These are phyloP conservation scores for Circaetus cinerascens DNA, from an alignment of 2,113 vertebrate genomes.

Conservation along the genomic window DNA sequence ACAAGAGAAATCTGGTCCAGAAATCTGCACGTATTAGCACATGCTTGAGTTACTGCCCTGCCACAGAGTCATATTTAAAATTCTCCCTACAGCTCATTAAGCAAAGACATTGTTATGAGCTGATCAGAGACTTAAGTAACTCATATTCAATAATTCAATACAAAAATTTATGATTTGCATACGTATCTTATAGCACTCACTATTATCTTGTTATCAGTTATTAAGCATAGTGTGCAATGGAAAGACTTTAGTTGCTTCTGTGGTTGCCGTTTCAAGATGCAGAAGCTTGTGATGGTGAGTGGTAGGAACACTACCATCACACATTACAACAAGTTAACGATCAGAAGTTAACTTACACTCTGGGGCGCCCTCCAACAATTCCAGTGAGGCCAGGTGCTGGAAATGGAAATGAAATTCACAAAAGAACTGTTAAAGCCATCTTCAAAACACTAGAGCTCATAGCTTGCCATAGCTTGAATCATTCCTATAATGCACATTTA, in stretches of 20 bases:
- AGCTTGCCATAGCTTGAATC: neutral
- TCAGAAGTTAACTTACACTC: slow-evolving; percentile 74
- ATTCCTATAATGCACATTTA: neutral
- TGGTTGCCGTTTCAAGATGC: neutral
- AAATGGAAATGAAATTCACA: slow-evolving; percentile 18
- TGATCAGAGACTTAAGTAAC: neutral
- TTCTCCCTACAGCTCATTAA: neutral
- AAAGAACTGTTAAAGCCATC: neutral
- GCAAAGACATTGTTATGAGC: neutral
- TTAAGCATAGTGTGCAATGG: neutral
- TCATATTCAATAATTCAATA: neutral
- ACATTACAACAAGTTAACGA: neutral
- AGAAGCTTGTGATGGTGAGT: neutral
- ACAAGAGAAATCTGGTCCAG: neutral
- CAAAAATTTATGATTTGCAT: neutral
- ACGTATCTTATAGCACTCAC: neutral
- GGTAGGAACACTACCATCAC: neutral
- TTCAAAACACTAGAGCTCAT: neutral
- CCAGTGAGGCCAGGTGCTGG: slow-evolving; percentile 81
- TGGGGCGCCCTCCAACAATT: slow-evolving; percentile 79
- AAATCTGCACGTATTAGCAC: neutral
- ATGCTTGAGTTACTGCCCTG: neutral
- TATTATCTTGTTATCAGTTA: neutral
- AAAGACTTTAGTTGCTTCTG: neutral
- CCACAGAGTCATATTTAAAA: neutral